Conservation (phyloP, 2,113 vertebrate genomes). For the Upupa epops region DNA sequence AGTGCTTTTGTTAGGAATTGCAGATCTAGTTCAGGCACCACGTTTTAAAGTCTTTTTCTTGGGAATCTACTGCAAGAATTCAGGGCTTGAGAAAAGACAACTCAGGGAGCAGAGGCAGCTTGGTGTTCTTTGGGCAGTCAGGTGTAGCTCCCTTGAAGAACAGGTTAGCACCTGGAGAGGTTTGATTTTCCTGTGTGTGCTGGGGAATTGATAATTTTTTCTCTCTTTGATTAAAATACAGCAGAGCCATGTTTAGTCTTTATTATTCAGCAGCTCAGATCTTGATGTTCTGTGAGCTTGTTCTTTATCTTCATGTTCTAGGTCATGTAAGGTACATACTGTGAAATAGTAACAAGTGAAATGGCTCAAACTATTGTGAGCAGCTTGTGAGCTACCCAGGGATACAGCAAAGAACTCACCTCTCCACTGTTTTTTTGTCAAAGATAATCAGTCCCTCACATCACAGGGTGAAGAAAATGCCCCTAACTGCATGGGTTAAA, state of each 20-base stretch:
- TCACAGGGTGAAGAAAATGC: too few species aligned
- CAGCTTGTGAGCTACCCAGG: too few species aligned
- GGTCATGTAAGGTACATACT: fast-evolving
- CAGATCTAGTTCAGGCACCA: neutral
- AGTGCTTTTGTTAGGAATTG: neutral
- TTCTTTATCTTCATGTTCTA: neutral
- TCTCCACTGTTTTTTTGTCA: too few species aligned
- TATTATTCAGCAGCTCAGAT: neutral
- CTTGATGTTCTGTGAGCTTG: neutral
- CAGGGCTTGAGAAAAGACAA: fast-evolving
- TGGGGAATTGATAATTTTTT: neutral
- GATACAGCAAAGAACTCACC: too few species aligned
- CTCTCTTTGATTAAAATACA: neutral
- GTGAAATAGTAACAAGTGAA: neutral
- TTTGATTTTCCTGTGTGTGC: neutral
- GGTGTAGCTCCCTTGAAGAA: neutral
- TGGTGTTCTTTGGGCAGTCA: neutral
- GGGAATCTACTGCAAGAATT: neutral
- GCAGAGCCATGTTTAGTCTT: neutral
- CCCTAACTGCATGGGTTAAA: too few species aligned
- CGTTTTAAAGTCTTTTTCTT: neutral
- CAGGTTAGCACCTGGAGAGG: neutral
- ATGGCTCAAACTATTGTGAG: too few species aligned
- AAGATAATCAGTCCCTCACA: too few species aligned
- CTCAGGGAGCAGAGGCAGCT: neutral